Conservation (phyloP, 2,888 invertebrate species). For the Lumbricus terrestris region DNA sequence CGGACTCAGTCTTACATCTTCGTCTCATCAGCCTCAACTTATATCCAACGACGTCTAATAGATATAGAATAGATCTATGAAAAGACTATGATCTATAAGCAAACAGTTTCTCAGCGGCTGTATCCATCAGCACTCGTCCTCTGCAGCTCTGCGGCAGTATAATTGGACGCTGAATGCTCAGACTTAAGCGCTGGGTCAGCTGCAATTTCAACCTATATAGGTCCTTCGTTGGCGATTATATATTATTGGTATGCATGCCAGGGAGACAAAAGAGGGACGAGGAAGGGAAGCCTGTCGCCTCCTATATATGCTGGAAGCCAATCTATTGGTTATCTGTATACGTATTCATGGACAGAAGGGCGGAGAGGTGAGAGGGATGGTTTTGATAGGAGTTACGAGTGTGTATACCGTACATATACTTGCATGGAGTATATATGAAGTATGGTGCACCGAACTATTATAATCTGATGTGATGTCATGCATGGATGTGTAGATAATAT, state of each 20-base stretch:
- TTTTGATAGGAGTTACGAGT: not conserved
- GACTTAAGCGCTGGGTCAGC: not conserved
- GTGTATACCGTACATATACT: too few relatives aligned
- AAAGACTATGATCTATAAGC: too few relatives aligned
- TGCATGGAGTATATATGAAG: not conserved
- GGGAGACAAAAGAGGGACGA: too few relatives aligned
- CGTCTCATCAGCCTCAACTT: not conserved
- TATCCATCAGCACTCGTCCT: not conserved
- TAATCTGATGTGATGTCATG: too few relatives aligned
- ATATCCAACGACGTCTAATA: not conserved
- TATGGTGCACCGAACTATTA: not conserved
- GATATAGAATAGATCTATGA: too few relatives aligned
- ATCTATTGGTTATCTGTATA: not conserved
- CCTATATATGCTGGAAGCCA: too few relatives aligned
- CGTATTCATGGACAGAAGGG: not conserved
- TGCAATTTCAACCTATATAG: too few relatives aligned
- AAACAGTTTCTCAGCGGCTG: not conserved
- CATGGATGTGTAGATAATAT: not conserved
- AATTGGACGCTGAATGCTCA: not conserved
- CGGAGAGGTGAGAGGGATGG: not conserved
- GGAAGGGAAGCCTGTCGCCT: not conserved
- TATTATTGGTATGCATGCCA: not conserved
- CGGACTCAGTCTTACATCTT: not conserved
- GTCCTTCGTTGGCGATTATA: not conserved
- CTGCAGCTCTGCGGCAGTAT: too few relatives aligned